Evolutionary conservation across 2,113 vertebrate genomes (phyloP).

Genomic region (Psephotus haematonotus): DNA sequence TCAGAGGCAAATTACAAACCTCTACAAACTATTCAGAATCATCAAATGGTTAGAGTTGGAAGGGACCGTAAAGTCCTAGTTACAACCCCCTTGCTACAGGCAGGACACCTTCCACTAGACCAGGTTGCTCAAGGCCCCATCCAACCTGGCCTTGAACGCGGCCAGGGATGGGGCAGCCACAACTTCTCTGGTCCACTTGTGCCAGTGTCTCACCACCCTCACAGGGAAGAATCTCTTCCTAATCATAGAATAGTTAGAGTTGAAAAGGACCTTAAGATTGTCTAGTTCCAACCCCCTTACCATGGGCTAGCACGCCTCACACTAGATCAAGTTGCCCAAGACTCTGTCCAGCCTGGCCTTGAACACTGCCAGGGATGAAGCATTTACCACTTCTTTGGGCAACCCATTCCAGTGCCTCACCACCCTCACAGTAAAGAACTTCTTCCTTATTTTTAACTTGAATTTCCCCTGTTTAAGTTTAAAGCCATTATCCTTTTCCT

Average conservation of each 20-base stretch:
- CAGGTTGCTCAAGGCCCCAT: background rate
- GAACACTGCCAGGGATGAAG: background rate
- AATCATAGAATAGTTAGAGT: background rate
- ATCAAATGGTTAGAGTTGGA: background rate
- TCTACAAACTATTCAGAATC: background rate
- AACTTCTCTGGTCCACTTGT: background rate
- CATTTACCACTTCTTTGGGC: background rate
- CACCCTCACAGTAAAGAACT: background rate
- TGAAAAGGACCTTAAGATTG: background rate
- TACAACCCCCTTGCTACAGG: background rate
- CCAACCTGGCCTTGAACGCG: background rate
- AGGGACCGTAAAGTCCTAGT: background rate
- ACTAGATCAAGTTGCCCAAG: background rate
- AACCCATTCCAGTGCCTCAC: background rate
- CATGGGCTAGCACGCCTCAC: background rate
- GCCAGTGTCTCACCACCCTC: background rate
- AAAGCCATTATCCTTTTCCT: background rate
- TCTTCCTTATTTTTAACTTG: background rate
- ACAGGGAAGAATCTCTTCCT: background rate
- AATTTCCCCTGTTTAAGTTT: background rate
- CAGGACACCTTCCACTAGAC: background rate
- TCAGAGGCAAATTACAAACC: background rate
- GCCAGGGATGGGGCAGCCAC: background rate
- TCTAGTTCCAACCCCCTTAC: background rate
- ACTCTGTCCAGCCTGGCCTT: background rate